These are phyloP conservation scores for Oscheius sp. DNA, from an alignment of 2,888 invertebrate genomes.

Conservation along the genomic window DNA sequence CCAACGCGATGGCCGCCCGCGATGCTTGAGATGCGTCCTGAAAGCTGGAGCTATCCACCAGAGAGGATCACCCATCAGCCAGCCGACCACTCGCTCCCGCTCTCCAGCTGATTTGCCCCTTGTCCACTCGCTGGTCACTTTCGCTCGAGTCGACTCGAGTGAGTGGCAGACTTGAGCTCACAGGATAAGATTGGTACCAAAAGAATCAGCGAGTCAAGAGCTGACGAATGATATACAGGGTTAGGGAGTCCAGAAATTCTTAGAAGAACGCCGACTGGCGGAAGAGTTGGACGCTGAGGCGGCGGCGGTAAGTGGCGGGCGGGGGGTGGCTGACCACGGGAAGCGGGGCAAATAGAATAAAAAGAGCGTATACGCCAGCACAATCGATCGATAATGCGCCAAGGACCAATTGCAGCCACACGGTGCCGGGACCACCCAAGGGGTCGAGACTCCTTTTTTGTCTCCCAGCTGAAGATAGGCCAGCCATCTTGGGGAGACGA, in stretches of 20 bases:
- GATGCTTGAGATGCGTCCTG: slow-evolving; percentile 13
- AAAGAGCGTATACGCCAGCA: slow-evolving; percentile 37
- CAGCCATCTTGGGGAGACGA: too few species aligned
- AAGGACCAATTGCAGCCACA: slow-evolving; percentile 21
- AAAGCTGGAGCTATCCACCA: slow-evolving; percentile 9
- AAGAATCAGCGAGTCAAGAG: not conserved
- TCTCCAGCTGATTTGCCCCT: too few species aligned
- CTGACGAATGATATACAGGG: slow-evolving; percentile 6
- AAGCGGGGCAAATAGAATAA: slow-evolving; percentile 35
- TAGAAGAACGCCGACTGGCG: slow-evolving; percentile 2
- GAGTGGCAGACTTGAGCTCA: not conserved
- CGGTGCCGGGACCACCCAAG: not conserved
- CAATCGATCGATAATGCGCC: slow-evolving; percentile 36
- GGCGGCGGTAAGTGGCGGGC: slow-evolving; percentile 24
- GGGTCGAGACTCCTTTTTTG: too few species aligned
- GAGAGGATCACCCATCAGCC: too few species aligned
- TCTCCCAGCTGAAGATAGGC: too few species aligned
- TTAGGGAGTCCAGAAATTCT: not conserved
- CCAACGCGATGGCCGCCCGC: slow-evolving; percentile 7
- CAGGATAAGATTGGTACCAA: not conserved
- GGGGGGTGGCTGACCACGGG: slow-evolving; percentile 30
- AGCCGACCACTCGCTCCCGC: too few species aligned
- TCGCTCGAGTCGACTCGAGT: too few species aligned
- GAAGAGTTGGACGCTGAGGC: slow-evolving; percentile 1
- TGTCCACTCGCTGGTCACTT: too few species aligned